These are phyloP conservation scores for Nothobranchius furzeri DNA, from an alignment of 2,113 vertebrate species.

Conservation along the genomic window DNA sequence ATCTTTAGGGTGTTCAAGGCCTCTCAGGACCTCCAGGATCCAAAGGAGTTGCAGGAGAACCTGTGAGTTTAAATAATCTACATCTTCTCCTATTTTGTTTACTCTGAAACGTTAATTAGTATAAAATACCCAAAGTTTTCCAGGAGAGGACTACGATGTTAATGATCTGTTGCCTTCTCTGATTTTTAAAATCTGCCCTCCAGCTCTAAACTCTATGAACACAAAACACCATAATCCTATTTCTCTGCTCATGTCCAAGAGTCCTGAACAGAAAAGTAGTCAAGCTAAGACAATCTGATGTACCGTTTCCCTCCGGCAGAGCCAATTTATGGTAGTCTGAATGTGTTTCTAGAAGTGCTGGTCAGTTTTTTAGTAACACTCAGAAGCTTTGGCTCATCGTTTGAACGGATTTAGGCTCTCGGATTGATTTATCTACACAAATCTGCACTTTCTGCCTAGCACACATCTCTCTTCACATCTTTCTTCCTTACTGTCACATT, in stretches of 20 bases:
- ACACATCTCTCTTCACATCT: slow-evolving; percentile 30
- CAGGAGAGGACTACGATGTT: not conserved
- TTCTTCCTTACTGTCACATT: slow-evolving; percentile 27
- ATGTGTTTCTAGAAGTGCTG: slow-evolving; percentile 38
- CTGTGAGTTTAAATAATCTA: slow-evolving; percentile 74
- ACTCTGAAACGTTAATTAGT: not conserved
- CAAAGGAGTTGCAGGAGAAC: slow-evolving; percentile 90
- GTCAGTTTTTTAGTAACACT: slow-evolving; percentile 21
- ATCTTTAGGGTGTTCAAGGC: slow-evolving; percentile 88
- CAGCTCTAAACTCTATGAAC: slow-evolving; percentile 29
- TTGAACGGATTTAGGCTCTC: slow-evolving; percentile 33
- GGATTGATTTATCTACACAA: slow-evolving; percentile 59
- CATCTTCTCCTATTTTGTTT: not conserved
- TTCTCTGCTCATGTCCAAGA: slow-evolving; percentile 35
- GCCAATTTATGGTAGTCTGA: slow-evolving; percentile 51
- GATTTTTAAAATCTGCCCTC: slow-evolving; percentile 12
- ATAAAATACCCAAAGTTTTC: not conserved
- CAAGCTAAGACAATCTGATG: slow-evolving; percentile 47
- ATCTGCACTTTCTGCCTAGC: slow-evolving; percentile 32
- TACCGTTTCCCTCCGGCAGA: slow-evolving; percentile 49
- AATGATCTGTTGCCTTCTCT: not conserved
- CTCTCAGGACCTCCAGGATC: slow-evolving; percentile 88
- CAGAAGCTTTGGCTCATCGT: slow-evolving; percentile 42
- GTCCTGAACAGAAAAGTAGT: slow-evolving; percentile 33
- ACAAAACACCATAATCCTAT: slow-evolving; percentile 37